Base-by-base conservation (phyloP, 2,888 invertebrate species). In the Hypomecis punctinalis region DNA sequence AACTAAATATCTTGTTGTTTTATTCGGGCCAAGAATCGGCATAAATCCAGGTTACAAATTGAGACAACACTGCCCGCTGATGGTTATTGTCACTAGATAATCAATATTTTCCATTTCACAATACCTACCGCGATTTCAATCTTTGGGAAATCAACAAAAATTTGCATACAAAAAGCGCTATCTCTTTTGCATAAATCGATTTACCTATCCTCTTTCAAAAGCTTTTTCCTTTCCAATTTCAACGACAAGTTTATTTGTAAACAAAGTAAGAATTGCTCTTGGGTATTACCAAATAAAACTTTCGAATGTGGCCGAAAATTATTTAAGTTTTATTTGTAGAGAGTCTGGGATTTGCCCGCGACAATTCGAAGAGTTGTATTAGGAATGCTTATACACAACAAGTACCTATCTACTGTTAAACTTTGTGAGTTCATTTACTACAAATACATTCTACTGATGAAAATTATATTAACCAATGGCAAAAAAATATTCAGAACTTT, bases 131-230 rank as follows among this genome's bases (percentile, higher is more conserved):
- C 83, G 84, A 89, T 90, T 90, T 90, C 89, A 90, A 90, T 91
- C 90, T 91, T 88, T 87, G 82, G 86, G 85, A 91, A 91, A 90
- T 90, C 90, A 90, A 89, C 88, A 89, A 82, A 85, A 88, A 92
- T 91, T 91, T 90, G 86, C 91, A 92, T 91, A 90, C 88, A 91
- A 91, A 92, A 91, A 90, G 91, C 89, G 88, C 89, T 85, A 89
- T 89, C 90, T 90, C 84, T 86, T 91, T 91, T 91, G 88, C 90
- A 91, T 91, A 91, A 92, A 92, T 90, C 91, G 90, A 91, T 91
- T 92, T 91, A 88, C 90, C 88, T 87, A 90, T 91, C 89, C 90
- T 86, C 88, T 89, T 90, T 88, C 86, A 86, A 88, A 90, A 89
- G 88, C 86, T 90, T 88, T 89, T 91, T 89, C 88, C 84, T 89